phyloP scores from a whole-genome alignment of 2,113 vertebrate genomes.

The Chionomys nivalis region DNA sequence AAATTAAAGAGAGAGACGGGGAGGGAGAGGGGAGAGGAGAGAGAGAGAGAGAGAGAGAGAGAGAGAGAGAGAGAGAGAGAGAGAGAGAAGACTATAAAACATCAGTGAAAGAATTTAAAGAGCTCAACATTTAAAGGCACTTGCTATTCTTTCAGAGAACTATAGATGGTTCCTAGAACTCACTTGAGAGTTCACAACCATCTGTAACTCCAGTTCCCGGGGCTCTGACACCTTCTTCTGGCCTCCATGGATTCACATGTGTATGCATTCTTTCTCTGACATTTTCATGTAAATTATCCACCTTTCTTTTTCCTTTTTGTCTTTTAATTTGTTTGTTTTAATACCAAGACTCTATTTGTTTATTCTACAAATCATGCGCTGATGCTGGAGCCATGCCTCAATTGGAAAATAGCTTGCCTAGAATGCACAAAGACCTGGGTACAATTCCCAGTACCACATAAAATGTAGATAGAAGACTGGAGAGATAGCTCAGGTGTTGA shows the following conservation, averaged over 20 bases:
- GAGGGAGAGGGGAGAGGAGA: too few species aligned
- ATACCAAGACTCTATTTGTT: conserved; percentile 12
- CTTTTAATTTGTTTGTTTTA: conserved; percentile 11
- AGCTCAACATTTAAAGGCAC: neutral
- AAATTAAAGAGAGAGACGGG: too few species aligned
- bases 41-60: too few species aligned
- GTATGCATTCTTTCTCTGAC: neutral
- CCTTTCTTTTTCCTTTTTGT: conserved; percentile 20
- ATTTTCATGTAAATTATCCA: neutral
- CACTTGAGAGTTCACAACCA: neutral
- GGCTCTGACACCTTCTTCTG: neutral
- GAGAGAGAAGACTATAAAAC: neutral
- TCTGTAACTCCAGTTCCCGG: neutral
- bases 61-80: too few species aligned
- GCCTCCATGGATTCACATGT: neutral
- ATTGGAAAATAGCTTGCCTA: neutral
- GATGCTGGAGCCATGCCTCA: neutral
- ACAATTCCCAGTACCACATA: too few species aligned
- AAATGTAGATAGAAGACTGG: neutral
- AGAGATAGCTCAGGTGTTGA: neutral
- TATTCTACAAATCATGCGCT: neutral
- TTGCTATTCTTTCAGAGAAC: neutral
- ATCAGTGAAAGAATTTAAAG: conserved; percentile 17
- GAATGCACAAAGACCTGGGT: neutral
- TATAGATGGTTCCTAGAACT: neutral